These are phyloP conservation scores for Buceros bicornis DNA, from an alignment of 2,797 vertebrate species.

Conservation along the genomic window DNA sequence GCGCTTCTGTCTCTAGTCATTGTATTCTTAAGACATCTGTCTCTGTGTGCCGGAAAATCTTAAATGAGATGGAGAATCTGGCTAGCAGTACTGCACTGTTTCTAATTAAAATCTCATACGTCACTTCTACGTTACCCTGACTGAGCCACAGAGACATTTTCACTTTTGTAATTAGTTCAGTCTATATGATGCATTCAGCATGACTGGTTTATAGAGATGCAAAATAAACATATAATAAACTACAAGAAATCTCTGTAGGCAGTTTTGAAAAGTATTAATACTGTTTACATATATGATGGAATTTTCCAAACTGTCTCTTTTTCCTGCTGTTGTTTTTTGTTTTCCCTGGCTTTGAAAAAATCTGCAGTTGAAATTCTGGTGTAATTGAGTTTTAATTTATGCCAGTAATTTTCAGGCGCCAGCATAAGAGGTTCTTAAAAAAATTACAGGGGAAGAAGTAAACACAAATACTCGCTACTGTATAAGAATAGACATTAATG, in stretches of 20 bases:
- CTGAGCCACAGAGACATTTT: not conserved
- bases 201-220: not conserved
- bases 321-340: not conserved
- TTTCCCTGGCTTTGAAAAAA: not conserved
- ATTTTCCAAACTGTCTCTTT: not conserved
- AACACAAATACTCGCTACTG: not conserved
- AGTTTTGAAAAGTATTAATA: not conserved
- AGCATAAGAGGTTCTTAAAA: not conserved
- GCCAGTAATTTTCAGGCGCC: not conserved
- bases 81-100: not conserved
- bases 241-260: not conserved
- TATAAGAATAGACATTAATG: not conserved
- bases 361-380: not conserved
- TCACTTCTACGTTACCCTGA: not conserved
- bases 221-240: not conserved
- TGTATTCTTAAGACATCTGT: not conserved
- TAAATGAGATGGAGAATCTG: not conserved
- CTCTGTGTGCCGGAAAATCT: not conserved
- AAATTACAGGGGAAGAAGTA: not conserved
- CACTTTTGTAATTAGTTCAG: not conserved
- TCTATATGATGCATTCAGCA: not conserved
- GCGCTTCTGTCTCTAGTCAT: not conserved
- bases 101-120: not conserved
- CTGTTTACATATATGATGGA: not conserved
- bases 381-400: constrained; percentile 14